Evolutionary conservation across 2,888 invertebrate species (phyloP).

Genomic region (Helleia helle): DNA sequence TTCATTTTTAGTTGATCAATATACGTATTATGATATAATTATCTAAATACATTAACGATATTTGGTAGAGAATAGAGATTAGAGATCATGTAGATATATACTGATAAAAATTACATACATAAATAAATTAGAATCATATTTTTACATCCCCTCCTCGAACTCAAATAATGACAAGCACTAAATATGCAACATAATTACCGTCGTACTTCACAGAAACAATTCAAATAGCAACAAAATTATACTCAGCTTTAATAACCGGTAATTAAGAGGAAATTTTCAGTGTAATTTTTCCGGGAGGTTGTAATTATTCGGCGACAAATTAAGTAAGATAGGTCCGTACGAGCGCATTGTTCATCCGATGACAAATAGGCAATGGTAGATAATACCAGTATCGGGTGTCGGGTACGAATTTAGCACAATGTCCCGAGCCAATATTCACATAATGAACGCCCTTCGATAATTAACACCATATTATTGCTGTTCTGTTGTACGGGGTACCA

Average conservation of each 20-base stretch:
- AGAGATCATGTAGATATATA: too few relatives aligned
- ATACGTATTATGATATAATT: too few relatives aligned
- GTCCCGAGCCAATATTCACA: constrained; percentile 68
- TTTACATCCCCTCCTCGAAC: not conserved
- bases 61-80: too few relatives aligned
- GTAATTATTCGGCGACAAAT: constrained; percentile 51
- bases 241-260: constrained; percentile 11
- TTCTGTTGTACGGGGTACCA: constrained; percentile 8
- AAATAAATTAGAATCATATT: too few relatives aligned
- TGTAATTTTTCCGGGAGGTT: constrained; percentile 32
- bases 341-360: constrained; percentile 59
- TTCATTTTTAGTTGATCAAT: too few relatives aligned
- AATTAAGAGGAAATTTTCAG: constrained; percentile 17
- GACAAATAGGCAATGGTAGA: constrained; percentile 67
- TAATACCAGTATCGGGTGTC: constrained; percentile 71
- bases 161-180: constrained; percentile 1
- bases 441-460: constrained; percentile 43
- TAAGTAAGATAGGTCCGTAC: constrained; percentile 55
- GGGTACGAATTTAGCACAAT: constrained; percentile 57
- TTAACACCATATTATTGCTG: constrained; percentile 19
- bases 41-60: too few relatives aligned
- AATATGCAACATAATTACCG: constrained; percentile 5
- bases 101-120: too few relatives aligned
- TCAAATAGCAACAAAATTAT: constrained; percentile 11
- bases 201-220: constrained; percentile 5